Base-by-base conservation (phyloP, 2,888 invertebrate genomes). In the Sphecodes monilicornis region DNA sequence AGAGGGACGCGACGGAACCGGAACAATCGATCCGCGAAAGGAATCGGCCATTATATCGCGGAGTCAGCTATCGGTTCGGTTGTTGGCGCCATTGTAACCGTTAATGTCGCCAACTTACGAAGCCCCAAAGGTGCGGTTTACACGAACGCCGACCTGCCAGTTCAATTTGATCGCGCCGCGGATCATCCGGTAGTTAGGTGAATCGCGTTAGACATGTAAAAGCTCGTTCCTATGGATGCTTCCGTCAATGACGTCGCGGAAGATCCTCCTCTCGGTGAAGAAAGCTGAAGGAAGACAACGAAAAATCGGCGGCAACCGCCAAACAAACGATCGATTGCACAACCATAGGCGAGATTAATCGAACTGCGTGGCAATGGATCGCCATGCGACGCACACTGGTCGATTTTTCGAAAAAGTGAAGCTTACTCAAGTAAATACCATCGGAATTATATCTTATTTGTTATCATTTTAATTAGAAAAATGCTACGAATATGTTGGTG, bases 141-240 rank as follows among this genome's bases (percentile, higher is more conserved):
- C 78, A 79, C 68, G 74, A 78, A 32, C 74, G 77, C 1, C 70
- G 68, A 43, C n/a, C 79, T 29, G 81, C 50, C 22, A 29, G 50
- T 82, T 78, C 85, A 82, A 85, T 68, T 77, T 82, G 68, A 78
- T 82, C 82, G 70, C 69, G 43, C 74, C 69, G 16, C 73, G 82
- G 80, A 86, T 85, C 29, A 86, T 85, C 82, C 76, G 60, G 13
- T 36, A 69, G 79, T 86, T 86, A 79, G 11, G 39, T 22, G 76
- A 82, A 82, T 82, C 77, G 82, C 22, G 82, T 85, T 86, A 78
- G 39, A 57, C 36, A 13, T 18, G 46, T 68, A 66, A 68, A 78
- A 64, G 76, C 73, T 32, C 76, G 54, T 68, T 85, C 79, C 74
- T 79, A 85, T 76, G 82, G 82, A 11, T 81, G 76, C 81, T 43